A percentile compares a stretch with the other conserved stretches of the same genome.
phyloP scores from a whole-genome alignment of 2,797 vertebrate genomes.

The Alca torda region DNA sequence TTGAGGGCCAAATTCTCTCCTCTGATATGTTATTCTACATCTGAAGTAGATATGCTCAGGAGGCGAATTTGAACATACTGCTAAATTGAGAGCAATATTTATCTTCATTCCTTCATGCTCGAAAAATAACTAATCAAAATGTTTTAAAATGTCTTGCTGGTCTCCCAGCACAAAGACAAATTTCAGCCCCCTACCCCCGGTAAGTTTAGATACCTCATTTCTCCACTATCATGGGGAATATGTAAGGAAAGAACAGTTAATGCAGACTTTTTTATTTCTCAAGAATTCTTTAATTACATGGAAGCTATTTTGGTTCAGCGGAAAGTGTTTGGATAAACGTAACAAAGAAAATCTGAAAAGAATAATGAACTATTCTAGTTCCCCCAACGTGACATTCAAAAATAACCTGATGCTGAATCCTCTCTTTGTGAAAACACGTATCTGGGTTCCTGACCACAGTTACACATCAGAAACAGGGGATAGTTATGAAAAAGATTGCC shows the following conservation, averaged over 20 bases:
- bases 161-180: not conserved
- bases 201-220: not conserved
- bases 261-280: not conserved
- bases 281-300: not conserved
- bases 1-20: not conserved
- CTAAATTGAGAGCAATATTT: slow-evolving; percentile 18
- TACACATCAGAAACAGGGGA: not conserved
- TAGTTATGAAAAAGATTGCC: not conserved
- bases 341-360: slow-evolving; percentile 18
- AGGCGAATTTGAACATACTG: slow-evolving; percentile 4
- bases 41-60: slow-evolving; percentile 13
- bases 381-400: not conserved
- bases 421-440: not conserved
- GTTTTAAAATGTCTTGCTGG: not conserved
- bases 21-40: slow-evolving; percentile 23
- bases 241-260: not conserved
- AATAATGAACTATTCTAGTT: not conserved
- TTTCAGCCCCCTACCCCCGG: not conserved
- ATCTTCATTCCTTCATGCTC: slow-evolving; percentile 18
- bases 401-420: slow-evolving; percentile 1
- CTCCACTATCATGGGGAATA: not conserved
- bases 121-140: slow-evolving; percentile 18
- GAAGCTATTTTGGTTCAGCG: not conserved
- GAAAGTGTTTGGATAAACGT: not conserved
- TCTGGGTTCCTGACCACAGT: not conserved